Base-by-base conservation (phyloP, 2,113 vertebrate species). In the Cynopterus brachyotis region DNA sequence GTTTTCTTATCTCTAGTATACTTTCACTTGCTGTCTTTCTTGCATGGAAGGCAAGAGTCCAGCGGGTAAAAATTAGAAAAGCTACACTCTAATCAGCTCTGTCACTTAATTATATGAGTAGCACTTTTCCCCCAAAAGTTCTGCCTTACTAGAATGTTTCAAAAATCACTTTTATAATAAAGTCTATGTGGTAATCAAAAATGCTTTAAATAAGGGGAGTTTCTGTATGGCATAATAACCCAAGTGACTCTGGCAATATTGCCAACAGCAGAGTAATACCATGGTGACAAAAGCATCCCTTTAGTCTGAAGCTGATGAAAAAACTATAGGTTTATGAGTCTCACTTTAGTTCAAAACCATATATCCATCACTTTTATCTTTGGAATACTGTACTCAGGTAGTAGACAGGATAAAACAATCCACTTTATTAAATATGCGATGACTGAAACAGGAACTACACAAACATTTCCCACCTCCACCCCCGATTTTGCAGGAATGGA, bases 71-170 rank as follows among this genome's bases (percentile, higher is more conserved):
- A 87, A 64, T 47, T 6, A n/a, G 7, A 89, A 95, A 6, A 12
- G 72, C 30, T 42, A 40, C 28, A 40, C 28, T 84, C n/a, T 45
- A 59, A 82, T 13, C 50, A 92, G 60, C 19, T 53, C 32, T 60
- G 59, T 24, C 55, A 40, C 45, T 87, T 17, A 57, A 57, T 50
- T 13, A 50, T 53, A 76, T 16, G 11, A 35, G 17, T 28, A 30
- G 35, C 37, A 93, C 19, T 80, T n/a, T 20, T 84, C 62, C 40
- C n/a, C 72, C 67, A 16, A 97, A 96, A 95, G 60, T 83, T 75
- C 47, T 94, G 24, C 28, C 55, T 84, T 88, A 70, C 12, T 53
- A 37, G 7, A 53, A n/a, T 24, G 32, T 66, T 88, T 93, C 45
- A 57, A 89, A 15, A 86, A 59, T 60, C 32, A 59, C n/a, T 55